Percentiles rank a stretch among this genome's conserved stretches.
Evolutionary conservation across 2,888 invertebrate species (phyloP).

Genomic region (Xestoiulus laeticollis): DNA sequence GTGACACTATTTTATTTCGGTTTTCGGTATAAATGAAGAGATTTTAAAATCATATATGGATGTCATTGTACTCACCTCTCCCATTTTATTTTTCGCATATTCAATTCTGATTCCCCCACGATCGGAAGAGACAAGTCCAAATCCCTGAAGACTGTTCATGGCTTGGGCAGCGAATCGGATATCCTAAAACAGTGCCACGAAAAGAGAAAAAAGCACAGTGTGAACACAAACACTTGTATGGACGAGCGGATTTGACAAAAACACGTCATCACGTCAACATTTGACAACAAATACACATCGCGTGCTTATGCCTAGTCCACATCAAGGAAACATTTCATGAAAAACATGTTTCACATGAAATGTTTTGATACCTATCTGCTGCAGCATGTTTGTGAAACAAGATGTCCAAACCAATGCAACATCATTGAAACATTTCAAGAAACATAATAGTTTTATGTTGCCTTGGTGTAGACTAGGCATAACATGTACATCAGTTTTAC

Average conservation of each 20-base stretch:
- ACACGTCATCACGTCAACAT: not conserved
- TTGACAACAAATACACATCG: not conserved
- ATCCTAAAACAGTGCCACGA: conserved; percentile 67
- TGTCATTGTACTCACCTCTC: conserved; percentile 71
- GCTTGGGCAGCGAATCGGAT: conserved; percentile 90
- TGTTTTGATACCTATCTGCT: too few relatives aligned
- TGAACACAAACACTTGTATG: conserved; percentile 46
- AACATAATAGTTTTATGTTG: too few relatives aligned
- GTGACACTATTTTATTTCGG: too few relatives aligned
- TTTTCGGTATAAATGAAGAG: not conserved
- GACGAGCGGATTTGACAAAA: not conserved
- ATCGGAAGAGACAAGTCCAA: conserved; percentile 93
- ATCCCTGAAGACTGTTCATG: conserved; percentile 93
- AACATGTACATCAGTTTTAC: too few relatives aligned
- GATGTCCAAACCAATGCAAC: too few relatives aligned
- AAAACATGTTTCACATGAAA: too few relatives aligned
- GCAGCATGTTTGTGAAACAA: too few relatives aligned
- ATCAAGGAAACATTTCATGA: too few relatives aligned
- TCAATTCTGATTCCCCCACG: conserved; percentile 98
- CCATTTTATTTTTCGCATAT: conserved; percentile 99
- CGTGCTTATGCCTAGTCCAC: too few relatives aligned
- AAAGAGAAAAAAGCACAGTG: conserved; percentile 46
- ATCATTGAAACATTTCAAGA: too few relatives aligned
- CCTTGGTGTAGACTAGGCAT: too few relatives aligned
- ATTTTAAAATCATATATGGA: not conserved